These are phyloP conservation scores for Vanessa cardui DNA, from an alignment of 2,888 invertebrate species.

Conservation along the genomic window DNA sequence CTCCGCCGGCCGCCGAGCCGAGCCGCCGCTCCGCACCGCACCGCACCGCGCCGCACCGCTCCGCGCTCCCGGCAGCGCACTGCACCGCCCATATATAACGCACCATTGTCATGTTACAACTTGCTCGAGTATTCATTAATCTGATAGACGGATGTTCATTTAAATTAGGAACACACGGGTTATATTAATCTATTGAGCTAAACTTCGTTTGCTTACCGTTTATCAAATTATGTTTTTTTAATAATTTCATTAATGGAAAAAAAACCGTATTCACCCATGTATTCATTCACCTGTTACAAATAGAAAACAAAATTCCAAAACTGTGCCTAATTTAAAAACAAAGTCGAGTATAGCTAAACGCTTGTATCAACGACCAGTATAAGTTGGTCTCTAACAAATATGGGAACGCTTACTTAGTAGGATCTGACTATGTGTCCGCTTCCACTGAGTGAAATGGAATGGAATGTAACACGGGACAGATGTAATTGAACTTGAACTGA, in stretches of 20 bases:
- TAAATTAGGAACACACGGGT: too few species aligned
- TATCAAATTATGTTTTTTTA: too few species aligned
- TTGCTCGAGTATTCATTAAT: too few species aligned
- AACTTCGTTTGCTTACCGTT: too few species aligned
- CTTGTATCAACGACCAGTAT: constrained; percentile 16
- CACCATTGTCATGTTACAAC: too few species aligned
- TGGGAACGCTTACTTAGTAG: constrained; percentile 29
- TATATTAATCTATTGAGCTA: too few species aligned
- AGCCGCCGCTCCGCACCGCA: constrained; percentile 46
- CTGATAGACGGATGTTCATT: too few species aligned
- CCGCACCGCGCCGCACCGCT: constrained; percentile 14
- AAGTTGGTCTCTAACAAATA: constrained; percentile 30
- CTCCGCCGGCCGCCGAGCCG: constrained; percentile 66
- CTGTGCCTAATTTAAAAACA: constrained; percentile 17
- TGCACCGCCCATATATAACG: too few species aligned
- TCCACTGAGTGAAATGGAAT: constrained; percentile 30
- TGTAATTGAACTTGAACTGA: constrained; percentile 31
- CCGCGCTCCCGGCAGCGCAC: too few species aligned
- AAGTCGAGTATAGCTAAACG: too few species aligned
- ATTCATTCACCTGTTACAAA: background rate
- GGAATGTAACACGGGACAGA: constrained; percentile 19
- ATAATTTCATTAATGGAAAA: too few species aligned
- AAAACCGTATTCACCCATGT: background rate
- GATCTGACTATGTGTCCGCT: constrained; percentile 23
- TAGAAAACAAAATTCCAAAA: constrained; percentile 14